A percentile compares a stretch with the other conserved stretches of the same genome.
Evolutionary conservation across 2,797 vertebrate species (phyloP).

Genomic region (Typhlichthys eigenmanni): DNA sequence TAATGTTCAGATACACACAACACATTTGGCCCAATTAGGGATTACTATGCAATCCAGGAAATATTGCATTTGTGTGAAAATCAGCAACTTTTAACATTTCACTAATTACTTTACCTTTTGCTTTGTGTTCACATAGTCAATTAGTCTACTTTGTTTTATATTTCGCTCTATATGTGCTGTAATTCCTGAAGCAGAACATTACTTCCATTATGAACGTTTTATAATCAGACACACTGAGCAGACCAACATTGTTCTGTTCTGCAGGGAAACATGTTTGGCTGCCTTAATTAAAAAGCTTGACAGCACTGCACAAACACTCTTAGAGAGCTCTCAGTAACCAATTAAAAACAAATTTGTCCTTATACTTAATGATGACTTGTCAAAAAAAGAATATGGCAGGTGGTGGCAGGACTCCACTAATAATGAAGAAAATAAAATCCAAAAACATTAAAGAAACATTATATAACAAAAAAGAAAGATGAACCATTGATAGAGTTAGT

Average conservation of each 20-base stretch:
- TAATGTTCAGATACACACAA: no score
- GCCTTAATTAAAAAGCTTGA: constrained; percentile 68
- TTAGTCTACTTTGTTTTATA: no score
- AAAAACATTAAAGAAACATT: neutral
- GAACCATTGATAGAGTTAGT: neutral
- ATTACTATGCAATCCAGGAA: no score
- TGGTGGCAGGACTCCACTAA: constrained; percentile 45
- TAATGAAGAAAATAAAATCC: constrained; percentile 32
- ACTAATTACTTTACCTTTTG: no score
- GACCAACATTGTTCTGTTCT: constrained; percentile 45
- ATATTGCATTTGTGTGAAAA: no score
- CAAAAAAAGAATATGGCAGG: constrained; percentile 50
- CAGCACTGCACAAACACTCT: constrained; percentile 53
- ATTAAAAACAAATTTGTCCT: constrained; percentile 64
- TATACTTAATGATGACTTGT: constrained; percentile 58
- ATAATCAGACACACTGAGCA: constrained; percentile 49
- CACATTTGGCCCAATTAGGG: no score
- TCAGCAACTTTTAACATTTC: no score
- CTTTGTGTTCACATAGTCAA: constrained; percentile 9
- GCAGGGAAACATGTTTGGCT: constrained; percentile 54
- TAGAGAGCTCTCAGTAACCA: constrained; percentile 53
- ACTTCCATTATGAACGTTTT: constrained; percentile 46
- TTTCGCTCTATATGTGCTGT: no score
- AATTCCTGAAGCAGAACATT: constrained; percentile 8
- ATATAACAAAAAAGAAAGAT: constrained; percentile 1